phyloP scores from a whole-genome alignment of 2,888 invertebrate genomes.

The Stenodema calcarata region DNA sequence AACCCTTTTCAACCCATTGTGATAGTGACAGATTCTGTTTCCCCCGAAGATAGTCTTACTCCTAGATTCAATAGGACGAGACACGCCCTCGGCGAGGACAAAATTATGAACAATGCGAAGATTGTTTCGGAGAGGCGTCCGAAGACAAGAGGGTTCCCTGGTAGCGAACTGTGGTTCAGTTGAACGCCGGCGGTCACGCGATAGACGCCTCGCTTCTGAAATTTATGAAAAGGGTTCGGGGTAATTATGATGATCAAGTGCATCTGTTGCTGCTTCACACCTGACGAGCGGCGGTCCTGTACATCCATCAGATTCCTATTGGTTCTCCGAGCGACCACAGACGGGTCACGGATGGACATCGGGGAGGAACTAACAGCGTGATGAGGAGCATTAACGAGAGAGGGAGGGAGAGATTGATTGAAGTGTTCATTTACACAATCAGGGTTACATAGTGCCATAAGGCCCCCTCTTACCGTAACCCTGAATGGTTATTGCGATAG shows the following conservation, averaged over 20 bases:
- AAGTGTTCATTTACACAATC: no score
- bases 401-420: no score
- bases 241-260: neutral
- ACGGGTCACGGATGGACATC: neutral
- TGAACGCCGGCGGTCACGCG: neutral
- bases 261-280: constrained; percentile 5
- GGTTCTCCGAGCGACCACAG: neutral
- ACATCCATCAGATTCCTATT: neutral
- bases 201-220: neutral
- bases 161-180: neutral
- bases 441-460: no score
- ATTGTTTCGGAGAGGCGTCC: neutral
- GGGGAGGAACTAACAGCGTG: neutral
- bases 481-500: no score
- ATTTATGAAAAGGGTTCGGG: neutral
- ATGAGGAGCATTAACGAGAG: neutral
- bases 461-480: no score
- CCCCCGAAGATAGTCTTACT: neutral
- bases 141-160: neutral
- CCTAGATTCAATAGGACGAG: neutral
- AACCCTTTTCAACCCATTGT: neutral
- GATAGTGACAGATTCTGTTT: neutral
- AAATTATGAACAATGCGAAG: neutral
- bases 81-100: neutral
- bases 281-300: neutral